Percentiles rank a stretch among this genome's conserved stretches.
Evolutionary conservation across 2,113 vertebrate species (phyloP).

Genomic region (Crotophaga sulcirostris): DNA sequence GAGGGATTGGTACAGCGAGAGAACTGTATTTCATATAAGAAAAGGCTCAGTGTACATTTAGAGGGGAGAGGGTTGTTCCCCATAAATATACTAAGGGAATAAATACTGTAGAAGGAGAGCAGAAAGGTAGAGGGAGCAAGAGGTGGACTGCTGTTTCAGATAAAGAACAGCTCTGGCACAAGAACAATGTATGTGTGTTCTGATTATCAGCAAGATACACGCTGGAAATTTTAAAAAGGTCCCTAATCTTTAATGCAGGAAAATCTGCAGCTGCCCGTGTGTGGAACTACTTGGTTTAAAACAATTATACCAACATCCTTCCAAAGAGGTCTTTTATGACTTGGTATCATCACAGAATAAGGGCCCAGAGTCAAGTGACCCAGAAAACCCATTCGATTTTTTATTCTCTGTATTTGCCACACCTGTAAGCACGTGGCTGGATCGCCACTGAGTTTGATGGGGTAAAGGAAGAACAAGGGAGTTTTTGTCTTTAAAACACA

Average conservation of each 20-base stretch:
- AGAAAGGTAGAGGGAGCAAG: background rate
- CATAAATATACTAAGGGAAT: background rate
- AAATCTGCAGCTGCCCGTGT: background rate
- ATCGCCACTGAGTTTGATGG: background rate
- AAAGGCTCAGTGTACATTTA: background rate
- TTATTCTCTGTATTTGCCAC: background rate
- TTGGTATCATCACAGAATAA: background rate
- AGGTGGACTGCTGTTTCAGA: background rate
- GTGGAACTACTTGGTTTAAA: background rate
- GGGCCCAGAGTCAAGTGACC: background rate
- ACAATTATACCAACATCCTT: background rate
- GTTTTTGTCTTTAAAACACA: background rate
- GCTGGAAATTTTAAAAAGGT: background rate
- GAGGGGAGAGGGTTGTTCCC: background rate
- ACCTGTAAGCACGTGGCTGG: background rate
- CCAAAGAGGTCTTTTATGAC: background rate
- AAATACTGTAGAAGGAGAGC: background rate
- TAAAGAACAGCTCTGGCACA: background rate
- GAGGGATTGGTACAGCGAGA: background rate
- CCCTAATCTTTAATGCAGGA: background rate
- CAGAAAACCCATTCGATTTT: slow-evolving; percentile 16
- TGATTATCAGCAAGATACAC: background rate
- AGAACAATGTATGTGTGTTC: background rate
- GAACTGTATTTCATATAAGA: background rate
- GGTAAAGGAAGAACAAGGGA: background rate